A percentile compares a stretch with the other conserved stretches of the same genome.
phyloP scores from a whole-genome alignment of 1,140 invertebrate species.

The Pseudomyrmex flavicornis region DNA sequence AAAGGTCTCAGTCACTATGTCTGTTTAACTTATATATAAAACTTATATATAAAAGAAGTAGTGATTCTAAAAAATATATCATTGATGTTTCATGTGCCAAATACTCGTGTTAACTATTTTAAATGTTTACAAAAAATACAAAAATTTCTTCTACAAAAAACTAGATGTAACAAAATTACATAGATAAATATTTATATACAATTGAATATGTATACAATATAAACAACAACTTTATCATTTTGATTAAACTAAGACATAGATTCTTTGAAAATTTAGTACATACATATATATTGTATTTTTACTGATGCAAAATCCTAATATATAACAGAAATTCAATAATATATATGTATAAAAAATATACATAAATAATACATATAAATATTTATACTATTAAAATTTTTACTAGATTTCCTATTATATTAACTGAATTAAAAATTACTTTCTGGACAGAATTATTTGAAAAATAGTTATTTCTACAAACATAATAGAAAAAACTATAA shows the following conservation, averaged over 20 bases:
- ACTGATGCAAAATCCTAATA: slow-evolving; percentile 53
- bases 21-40: slow-evolving; percentile 72
- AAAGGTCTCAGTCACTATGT: slow-evolving; percentile 72
- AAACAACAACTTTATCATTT: slow-evolving; percentile 56
- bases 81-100: slow-evolving; percentile 84
- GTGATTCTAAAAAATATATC: slow-evolving; percentile 66
- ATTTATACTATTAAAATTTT: slow-evolving; percentile 48
- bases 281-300: slow-evolving; percentile 69
- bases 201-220: slow-evolving; percentile 70
- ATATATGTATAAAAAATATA: slow-evolving; percentile 21
- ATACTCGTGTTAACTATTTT: slow-evolving; percentile 83
- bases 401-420: slow-evolving; percentile 28
- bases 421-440: slow-evolving; percentile 30
- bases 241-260: slow-evolving; percentile 59
- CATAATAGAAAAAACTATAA: too few relatives aligned
- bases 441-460: slow-evolving; percentile 38
- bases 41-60: slow-evolving; percentile 72
- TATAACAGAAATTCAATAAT: slow-evolving; percentile 28
- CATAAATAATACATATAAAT: background rate
- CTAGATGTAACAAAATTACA: slow-evolving; percentile 43
- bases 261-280: slow-evolving; percentile 45
- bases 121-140: slow-evolving; percentile 79
- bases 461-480: background rate
- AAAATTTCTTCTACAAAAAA: slow-evolving; percentile 59
- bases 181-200: slow-evolving; percentile 79